Conservation (phyloP, 2,888 invertebrate genomes). For the Archaeoteleia sp. region DNA sequence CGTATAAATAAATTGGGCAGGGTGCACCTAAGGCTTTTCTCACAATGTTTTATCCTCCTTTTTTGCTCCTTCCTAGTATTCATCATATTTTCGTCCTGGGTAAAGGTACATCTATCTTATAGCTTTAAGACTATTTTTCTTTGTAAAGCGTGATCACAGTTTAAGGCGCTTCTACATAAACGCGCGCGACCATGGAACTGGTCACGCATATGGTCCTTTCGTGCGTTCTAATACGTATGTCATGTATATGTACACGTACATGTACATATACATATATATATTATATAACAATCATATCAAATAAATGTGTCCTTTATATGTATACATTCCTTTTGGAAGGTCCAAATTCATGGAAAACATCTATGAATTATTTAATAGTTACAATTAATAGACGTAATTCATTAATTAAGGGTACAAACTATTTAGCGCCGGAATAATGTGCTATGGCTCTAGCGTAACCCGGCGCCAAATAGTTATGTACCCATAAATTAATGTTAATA, state of each 20-base stretch:
- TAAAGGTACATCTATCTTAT: conserved; percentile 58
- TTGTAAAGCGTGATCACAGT: conserved; percentile 72
- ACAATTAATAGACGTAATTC: no score
- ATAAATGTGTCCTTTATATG: neutral
- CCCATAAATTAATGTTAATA: no score
- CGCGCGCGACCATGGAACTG: conserved; percentile 32
- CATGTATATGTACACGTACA: neutral
- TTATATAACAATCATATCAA: conserved; percentile 3
- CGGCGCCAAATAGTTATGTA: no score
- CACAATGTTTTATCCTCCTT: conserved; percentile 35
- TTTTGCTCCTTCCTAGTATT: conserved; percentile 52
- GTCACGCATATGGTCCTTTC: conserved; percentile 51
- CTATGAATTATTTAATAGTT: no score
- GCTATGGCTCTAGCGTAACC: no score
- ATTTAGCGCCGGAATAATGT: no score
- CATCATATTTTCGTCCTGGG: conserved; percentile 65
- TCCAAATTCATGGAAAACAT: no score
- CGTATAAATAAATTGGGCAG: conserved; percentile 62
- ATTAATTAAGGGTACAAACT: no score
- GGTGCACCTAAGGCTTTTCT: conserved; percentile 64
- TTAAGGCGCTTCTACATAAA: conserved; percentile 63
- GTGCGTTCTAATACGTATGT: neutral
- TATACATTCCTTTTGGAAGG: no score
- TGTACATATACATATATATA: neutral
- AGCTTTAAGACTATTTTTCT: conserved; percentile 66